A percentile compares a stretch with the other conserved stretches of the same genome.
Evolutionary conservation across 2,113 vertebrate species (phyloP).

Genomic region (Lepisosteus oculatus): DNA sequence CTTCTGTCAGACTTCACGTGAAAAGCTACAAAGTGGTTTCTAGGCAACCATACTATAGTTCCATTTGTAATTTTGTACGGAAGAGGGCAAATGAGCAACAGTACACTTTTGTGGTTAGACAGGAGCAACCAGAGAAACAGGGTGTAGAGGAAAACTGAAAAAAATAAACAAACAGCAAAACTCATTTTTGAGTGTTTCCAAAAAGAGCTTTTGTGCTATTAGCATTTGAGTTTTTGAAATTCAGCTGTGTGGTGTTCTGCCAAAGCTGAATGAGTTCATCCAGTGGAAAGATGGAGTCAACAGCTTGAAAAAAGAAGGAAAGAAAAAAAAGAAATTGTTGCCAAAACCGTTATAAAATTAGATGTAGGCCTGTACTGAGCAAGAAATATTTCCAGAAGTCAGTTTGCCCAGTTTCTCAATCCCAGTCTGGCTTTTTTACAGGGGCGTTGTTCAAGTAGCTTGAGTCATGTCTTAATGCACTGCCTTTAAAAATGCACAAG

Average conservation of each 20-base stretch:
- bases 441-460: too few relatives aligned
- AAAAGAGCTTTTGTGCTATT: slow-evolving; percentile 58
- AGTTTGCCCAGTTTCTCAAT: background rate
- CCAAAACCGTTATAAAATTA: background rate
- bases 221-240: slow-evolving; percentile 17
- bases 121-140: slow-evolving; percentile 29
- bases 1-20: slow-evolving; percentile 21
- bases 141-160: slow-evolving; percentile 34
- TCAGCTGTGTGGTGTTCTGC: slow-evolving; percentile 33
- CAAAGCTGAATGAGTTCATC: slow-evolving; percentile 19
- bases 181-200: slow-evolving; percentile 53
- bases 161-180: slow-evolving; percentile 52
- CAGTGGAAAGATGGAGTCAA: slow-evolving; percentile 21
- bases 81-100: slow-evolving; percentile 29
- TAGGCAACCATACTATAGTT: slow-evolving; percentile 14
- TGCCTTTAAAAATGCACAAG: too few relatives aligned
- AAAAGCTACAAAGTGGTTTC: slow-evolving; percentile 52
- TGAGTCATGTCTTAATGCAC: too few relatives aligned
- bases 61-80: slow-evolving; percentile 49
- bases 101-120: slow-evolving; percentile 4
- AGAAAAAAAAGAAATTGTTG: slow-evolving; percentile 17
- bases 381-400: background rate
- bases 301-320: slow-evolving; percentile 7
- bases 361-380: background rate
- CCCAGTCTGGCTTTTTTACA: background rate